phyloP scores from a whole-genome alignment of 2,113 vertebrate species.

The Nyctibius bracteatus region DNA sequence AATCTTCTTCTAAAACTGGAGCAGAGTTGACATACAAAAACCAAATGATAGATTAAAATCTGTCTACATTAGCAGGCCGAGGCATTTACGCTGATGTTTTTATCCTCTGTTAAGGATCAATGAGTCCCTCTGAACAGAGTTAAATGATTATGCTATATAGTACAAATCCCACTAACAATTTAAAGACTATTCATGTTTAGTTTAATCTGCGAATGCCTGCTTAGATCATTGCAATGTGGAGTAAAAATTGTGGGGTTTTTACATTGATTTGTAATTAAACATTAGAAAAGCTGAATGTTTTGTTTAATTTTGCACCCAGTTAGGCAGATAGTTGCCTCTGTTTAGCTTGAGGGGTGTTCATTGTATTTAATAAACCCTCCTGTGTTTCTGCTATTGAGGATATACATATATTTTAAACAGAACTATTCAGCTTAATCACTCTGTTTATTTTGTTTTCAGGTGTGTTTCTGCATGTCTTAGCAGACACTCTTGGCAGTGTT shows the following conservation, averaged over 20 bases:
- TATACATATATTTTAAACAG: neutral
- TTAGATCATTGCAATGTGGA: neutral
- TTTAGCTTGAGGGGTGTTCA: neutral
- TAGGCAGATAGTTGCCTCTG: neutral
- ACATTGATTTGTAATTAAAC: neutral
- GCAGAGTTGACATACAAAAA: neutral
- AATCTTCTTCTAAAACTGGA: neutral
- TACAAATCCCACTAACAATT: neutral
- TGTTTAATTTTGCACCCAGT: neutral
- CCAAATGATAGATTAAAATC: neutral
- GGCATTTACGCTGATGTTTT: neutral
- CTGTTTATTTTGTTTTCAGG: constrained; percentile 74
- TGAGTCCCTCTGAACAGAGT: neutral
- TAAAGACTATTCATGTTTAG: neutral
- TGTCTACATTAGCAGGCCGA: neutral
- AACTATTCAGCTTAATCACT: neutral
- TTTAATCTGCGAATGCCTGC: neutral
- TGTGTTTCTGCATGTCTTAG: constrained; percentile 94
- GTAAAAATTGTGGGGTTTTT: neutral
- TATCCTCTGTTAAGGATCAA: neutral
- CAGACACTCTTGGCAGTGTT: constrained; percentile 95
- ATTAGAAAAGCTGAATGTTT: neutral
- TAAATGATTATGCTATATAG: neutral
- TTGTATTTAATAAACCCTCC: neutral
- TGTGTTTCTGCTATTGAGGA: neutral